Evolutionary conservation across 2,888 invertebrate genomes (phyloP).

Genomic region (Mantis religiosa): DNA sequence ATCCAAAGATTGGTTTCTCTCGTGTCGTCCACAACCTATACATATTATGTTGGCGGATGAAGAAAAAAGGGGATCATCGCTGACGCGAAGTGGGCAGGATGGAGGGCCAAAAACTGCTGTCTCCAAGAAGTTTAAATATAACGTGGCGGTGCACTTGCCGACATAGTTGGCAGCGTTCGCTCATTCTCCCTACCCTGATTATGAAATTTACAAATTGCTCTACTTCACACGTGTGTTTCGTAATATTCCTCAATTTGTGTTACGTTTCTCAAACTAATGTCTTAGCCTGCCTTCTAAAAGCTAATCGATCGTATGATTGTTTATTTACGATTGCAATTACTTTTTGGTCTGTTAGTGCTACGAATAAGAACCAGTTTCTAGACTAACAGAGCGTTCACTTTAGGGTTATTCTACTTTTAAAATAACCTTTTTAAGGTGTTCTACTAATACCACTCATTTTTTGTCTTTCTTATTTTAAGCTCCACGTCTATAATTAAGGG

Average conservation of each 20-base stretch:
- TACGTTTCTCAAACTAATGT: neutral
- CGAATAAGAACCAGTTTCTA: too few relatives aligned
- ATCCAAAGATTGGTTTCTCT: too few relatives aligned
- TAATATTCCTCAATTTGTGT: neutral
- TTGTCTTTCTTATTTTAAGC: too few relatives aligned
- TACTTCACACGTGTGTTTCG: neutral
- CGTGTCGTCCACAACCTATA: too few relatives aligned
- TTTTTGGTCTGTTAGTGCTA: too few relatives aligned
- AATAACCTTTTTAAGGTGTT: too few relatives aligned
- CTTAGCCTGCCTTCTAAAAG: neutral
- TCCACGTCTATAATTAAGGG: too few relatives aligned
- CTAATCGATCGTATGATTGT: neutral
- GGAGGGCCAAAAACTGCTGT: neutral
- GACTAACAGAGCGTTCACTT: too few relatives aligned
- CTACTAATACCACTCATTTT: too few relatives aligned
- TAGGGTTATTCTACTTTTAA: too few relatives aligned
- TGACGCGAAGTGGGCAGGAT: neutral
- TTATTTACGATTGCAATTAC: too few relatives aligned
- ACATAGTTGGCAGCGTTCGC: neutral
- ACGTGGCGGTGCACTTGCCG: neutral
- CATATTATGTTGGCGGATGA: neutral
- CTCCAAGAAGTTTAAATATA: neutral
- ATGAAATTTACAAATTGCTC: neutral
- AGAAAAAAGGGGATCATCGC: neutral
- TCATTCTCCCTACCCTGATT: neutral